Evolutionary conservation across 2,888 invertebrate genomes (phyloP).

Genomic region (Latrodectus hesperus): DNA sequence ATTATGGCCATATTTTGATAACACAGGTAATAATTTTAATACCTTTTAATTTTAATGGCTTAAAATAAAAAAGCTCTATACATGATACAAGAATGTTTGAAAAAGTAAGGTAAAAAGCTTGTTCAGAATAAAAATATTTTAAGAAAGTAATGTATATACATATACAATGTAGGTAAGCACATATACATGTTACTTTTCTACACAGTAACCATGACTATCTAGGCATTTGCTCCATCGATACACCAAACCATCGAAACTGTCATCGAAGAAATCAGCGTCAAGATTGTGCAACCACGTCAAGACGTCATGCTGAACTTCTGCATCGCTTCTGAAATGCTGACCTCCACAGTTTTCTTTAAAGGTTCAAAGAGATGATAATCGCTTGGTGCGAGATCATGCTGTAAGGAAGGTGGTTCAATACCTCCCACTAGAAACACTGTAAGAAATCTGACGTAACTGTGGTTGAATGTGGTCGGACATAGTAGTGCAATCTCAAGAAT

Average conservation of each 20-base stretch:
- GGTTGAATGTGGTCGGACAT: too few relatives aligned
- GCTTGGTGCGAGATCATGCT: background rate
- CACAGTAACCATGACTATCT: background rate
- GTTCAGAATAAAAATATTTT: background rate
- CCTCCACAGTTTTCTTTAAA: background rate
- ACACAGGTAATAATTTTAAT: background rate
- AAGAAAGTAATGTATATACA: background rate
- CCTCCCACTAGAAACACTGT: too few relatives aligned
- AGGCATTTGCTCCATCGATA: too few relatives aligned
- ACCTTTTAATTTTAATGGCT: background rate
- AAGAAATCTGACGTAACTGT: too few relatives aligned
- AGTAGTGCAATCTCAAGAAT: too few relatives aligned
- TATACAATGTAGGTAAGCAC: background rate
- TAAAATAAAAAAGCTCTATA: background rate
- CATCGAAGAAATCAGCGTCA: background rate
- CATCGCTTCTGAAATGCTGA: background rate
- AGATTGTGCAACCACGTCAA: background rate
- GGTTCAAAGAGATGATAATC: background rate
- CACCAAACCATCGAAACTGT: too few relatives aligned
- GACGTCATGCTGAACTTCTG: too few relatives aligned
- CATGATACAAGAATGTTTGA: background rate
- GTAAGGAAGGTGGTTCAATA: background rate
- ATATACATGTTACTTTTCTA: background rate
- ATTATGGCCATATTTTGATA: too few relatives aligned
- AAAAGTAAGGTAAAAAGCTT: background rate